Base-by-base conservation (phyloP, 2,797 vertebrate species). In the Scleropages formosus region DNA sequence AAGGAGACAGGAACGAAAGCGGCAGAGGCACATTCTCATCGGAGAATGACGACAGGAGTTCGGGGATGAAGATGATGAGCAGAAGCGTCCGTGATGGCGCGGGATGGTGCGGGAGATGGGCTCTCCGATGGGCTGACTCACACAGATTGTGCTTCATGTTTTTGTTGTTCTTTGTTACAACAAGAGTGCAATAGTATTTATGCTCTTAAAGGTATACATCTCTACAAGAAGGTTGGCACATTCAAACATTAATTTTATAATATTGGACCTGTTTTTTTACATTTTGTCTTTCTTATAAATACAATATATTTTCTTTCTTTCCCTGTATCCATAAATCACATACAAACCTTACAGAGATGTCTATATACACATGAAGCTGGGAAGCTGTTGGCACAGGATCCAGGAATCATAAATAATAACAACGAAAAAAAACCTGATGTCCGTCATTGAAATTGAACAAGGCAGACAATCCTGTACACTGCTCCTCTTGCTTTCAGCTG, bases 191-290 rank as follows among this genome's bases (percentile, higher is more conserved):
- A 89, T 87, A 88, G 85, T 87, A 87, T 87, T 86, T 87, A 86
- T 84, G 88, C 81, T 82, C 89, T 86, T 80, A 80, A 86, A 88
- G 79, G 83, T 87, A 87, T 87, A 91, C 85, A 87, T 88, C 85
- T 92, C 79, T 88, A 90, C 83, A 85, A 87, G 88, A 85, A 86
- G 68, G 84, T 92, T 93, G 93, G 91, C 92, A 94, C 92, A 93
- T 93, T 93, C 90, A 92, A 85, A 93, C 85, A 84, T 86, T 84
- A 84, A 85, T 78, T 89, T 82, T 85, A 90, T 87, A 82, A 86
- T 86, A 90, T 87, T 78, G 84, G 83, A 84, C 80, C 76, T n/a
- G n/a, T 84, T 82, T 74, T 75, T 71, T 20, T 71, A 58, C 24
- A 61, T 31, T 39, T 71, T 68, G 44, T 39, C 72, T 82, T 84